phyloP scores from a whole-genome alignment of 2,888 invertebrate genomes.

The Acanthoscelides obtectus region DNA sequence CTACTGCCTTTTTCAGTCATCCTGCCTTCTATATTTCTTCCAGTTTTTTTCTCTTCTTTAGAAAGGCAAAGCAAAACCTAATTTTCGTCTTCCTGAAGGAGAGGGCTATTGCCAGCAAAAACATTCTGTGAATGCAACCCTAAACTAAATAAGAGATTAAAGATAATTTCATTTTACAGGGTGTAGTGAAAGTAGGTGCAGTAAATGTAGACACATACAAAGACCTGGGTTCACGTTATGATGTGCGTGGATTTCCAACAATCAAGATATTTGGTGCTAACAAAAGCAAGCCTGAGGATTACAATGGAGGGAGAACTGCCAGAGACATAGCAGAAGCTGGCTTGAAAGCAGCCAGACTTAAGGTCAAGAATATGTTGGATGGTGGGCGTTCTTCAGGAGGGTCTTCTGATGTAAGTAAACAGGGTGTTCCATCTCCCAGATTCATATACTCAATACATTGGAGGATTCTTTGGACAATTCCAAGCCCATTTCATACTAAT shows the following conservation, averaged over 20 bases:
- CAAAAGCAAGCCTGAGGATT: constrained; percentile 80
- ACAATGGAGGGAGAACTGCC: constrained; percentile 80
- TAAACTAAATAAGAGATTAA: too few species aligned
- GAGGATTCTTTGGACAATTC: background rate
- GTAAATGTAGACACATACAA: constrained; percentile 90
- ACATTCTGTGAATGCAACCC: too few species aligned
- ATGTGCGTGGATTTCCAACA: constrained; percentile 90
- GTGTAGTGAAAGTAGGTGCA: constrained; percentile 90
- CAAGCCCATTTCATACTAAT: background rate
- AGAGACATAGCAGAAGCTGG: constrained; percentile 81
- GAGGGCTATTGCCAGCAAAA: too few species aligned
- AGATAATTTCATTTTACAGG: constrained; percentile 56
- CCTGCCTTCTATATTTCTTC: too few species aligned
- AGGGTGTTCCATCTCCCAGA: too few species aligned
- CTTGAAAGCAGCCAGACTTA: constrained; percentile 69
- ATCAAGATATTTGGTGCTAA: constrained; percentile 89
- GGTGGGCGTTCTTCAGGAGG: constrained; percentile 29
- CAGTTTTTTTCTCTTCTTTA: too few species aligned
- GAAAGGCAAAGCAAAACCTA: too few species aligned
- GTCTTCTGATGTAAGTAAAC: constrained; percentile 32
- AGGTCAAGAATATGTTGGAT: constrained; percentile 60
- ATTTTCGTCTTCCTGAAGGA: too few species aligned
- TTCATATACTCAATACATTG: constrained; percentile 13
- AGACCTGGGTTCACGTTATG: constrained; percentile 72
- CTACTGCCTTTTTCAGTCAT: too few species aligned